phyloP scores from a whole-genome alignment of 2,797 vertebrate genomes.

The Vultur gryphus region DNA sequence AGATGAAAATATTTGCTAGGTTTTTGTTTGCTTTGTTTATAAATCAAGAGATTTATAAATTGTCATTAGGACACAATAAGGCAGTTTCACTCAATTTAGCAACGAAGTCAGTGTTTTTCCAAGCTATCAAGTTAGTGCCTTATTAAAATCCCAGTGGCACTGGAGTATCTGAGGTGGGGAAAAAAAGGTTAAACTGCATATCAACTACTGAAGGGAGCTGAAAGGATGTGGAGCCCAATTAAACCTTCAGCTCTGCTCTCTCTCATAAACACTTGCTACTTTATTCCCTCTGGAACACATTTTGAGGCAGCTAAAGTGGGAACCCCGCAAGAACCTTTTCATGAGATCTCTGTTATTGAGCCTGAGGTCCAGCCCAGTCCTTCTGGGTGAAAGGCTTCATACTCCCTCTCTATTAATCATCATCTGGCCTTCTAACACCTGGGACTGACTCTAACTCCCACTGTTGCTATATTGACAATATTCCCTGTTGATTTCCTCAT shows the following conservation, averaged over 20 bases:
- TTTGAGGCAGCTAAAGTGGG: slow-evolving; percentile 74
- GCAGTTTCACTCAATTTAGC: slow-evolving; percentile 68
- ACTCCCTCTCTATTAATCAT: slow-evolving; percentile 81
- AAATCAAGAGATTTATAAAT: slow-evolving; percentile 29
- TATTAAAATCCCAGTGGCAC: slow-evolving; percentile 74
- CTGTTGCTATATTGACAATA: slow-evolving; percentile 85
- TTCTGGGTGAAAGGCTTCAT: slow-evolving; percentile 76
- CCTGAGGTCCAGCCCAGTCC: slow-evolving; percentile 74
- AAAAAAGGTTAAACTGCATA: slow-evolving; percentile 84
- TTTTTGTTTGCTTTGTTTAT: background rate
- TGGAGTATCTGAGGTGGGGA: slow-evolving; percentile 62
- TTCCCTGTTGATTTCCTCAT: slow-evolving; percentile 87
- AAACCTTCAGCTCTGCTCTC: slow-evolving; percentile 73
- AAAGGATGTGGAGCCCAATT: slow-evolving; percentile 83
- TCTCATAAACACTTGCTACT: slow-evolving; percentile 74
- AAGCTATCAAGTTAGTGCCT: slow-evolving; percentile 57
- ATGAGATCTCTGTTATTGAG: slow-evolving; percentile 67
- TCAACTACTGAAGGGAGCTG: slow-evolving; percentile 78
- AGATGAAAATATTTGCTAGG: background rate
- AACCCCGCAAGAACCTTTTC: slow-evolving; percentile 77
- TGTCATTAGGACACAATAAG: background rate
- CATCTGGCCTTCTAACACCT: slow-evolving; percentile 79
- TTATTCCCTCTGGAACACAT: slow-evolving; percentile 75
- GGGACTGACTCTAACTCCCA: slow-evolving; percentile 83
- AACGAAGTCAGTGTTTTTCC: slow-evolving; percentile 56